Conservation (phyloP, 2,888 invertebrate genomes). For the Ophioninae sp. region DNA sequence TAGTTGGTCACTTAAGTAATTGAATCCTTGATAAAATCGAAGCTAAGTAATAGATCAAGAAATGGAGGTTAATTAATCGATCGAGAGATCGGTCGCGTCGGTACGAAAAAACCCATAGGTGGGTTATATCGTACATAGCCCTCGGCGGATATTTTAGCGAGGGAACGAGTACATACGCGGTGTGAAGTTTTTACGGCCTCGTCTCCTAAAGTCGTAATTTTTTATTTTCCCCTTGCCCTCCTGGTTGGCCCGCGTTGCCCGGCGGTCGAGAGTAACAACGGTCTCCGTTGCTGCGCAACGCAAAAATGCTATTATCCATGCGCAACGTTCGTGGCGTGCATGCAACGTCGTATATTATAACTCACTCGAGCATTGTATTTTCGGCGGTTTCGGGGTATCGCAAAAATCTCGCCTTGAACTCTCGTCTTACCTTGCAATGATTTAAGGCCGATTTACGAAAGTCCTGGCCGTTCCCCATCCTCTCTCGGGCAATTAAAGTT, state of each 20-base stretch:
- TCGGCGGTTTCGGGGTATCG: constrained; percentile 52
- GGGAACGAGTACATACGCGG: constrained; percentile 48
- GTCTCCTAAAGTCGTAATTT: constrained; percentile 69
- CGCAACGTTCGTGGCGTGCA: constrained; percentile 13
- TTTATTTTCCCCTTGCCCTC: constrained; percentile 46
- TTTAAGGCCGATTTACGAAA: constrained; percentile 53
- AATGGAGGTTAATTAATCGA: neutral
- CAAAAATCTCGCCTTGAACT: constrained; percentile 48
- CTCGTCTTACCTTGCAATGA: constrained; percentile 36
- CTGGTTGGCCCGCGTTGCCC: neutral
- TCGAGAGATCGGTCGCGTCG: neutral
- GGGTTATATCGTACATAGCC: constrained; percentile 31
- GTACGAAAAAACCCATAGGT: constrained; percentile 33
- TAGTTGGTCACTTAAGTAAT: no score
- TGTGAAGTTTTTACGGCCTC: constrained; percentile 74
- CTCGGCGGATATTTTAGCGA: constrained; percentile 51
- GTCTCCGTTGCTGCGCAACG: constrained; percentile 23
- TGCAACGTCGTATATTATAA: constrained; percentile 54
- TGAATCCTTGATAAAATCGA: no score
- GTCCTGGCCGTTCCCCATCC: constrained; percentile 23
- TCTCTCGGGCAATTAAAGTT: constrained; percentile 38
- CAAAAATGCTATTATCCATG: constrained; percentile 50
- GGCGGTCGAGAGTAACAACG: constrained; percentile 61
- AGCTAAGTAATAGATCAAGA: no score
- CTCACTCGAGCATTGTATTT: constrained; percentile 55